Evolutionary conservation across 2,113 vertebrate genomes (phyloP).

Genomic region (Coturnix japonica): DNA sequence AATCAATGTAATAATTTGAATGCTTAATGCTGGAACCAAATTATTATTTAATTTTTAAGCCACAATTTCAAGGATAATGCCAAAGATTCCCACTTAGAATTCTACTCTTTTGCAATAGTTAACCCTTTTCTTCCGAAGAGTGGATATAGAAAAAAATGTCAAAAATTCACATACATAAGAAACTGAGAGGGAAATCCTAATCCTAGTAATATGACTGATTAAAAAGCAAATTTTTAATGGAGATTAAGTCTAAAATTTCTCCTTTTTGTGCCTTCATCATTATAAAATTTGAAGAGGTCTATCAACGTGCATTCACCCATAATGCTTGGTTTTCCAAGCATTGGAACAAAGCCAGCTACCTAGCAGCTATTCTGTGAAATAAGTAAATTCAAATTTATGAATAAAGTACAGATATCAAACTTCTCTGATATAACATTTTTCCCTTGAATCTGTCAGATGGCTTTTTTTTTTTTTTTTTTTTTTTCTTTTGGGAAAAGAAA

Average conservation of each 20-base stretch:
- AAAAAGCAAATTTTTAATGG: not conserved
- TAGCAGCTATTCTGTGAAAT: not conserved
- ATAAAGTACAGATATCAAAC: not conserved
- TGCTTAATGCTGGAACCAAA: not conserved
- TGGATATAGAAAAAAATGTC: not conserved
- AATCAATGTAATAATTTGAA: conserved; percentile 10
- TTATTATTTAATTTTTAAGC: not conserved
- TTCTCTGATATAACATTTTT: not conserved
- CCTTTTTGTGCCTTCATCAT: not conserved
- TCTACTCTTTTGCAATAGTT: not conserved
- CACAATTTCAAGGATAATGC: not conserved
- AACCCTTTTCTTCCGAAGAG: not conserved
- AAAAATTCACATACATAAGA: not conserved
- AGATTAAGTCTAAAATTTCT: not conserved
- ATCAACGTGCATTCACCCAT: not conserved
- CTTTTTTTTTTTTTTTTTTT: not conserved
- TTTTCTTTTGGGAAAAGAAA: not conserved
- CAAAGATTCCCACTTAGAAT: not conserved
- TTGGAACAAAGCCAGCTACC: not conserved
- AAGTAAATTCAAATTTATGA: not conserved
- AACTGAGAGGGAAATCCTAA: not conserved
- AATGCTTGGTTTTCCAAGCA: too few relatives aligned
- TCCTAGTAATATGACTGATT: not conserved
- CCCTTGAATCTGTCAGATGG: not conserved
- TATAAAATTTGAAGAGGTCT: not conserved